Percentiles rank a stretch among this genome's conserved stretches.
Conservation (phyloP, 2,797 vertebrate species). For the Sandelia bainsii region DNA sequence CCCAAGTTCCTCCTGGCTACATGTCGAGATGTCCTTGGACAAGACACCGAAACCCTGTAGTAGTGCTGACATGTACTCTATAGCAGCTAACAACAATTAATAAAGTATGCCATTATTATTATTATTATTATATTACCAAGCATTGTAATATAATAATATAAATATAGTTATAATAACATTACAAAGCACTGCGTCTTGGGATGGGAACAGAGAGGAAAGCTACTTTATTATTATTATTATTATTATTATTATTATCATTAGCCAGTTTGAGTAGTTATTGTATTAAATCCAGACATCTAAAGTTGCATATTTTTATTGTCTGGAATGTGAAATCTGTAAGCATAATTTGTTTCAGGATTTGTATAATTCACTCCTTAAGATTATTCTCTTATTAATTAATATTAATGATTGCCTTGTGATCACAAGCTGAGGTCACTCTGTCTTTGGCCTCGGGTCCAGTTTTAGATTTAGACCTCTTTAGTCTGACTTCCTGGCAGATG, state of each 20-base stretch:
- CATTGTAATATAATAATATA: too few species aligned
- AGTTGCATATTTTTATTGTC: background rate
- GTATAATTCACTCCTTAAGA: background rate
- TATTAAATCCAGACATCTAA: slow-evolving; percentile 35
- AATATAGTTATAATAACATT: too few species aligned
- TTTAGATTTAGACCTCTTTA: slow-evolving; percentile 39
- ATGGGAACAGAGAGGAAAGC: too few species aligned
- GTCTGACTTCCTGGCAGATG: slow-evolving; percentile 62
- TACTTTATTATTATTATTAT: too few species aligned
- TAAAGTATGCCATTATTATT: too few species aligned
- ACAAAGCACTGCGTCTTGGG: too few species aligned
- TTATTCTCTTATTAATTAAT: background rate
- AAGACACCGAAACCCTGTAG: too few species aligned
- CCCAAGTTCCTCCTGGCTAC: too few species aligned
- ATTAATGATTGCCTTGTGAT: slow-evolving; percentile 3
- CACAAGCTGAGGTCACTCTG: slow-evolving; percentile 20
- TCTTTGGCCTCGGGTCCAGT: slow-evolving; percentile 47
- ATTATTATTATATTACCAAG: too few species aligned
- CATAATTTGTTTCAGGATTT: background rate
- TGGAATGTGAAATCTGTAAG: background rate
- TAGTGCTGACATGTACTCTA: too few species aligned
- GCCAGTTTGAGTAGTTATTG: slow-evolving; percentile 7
- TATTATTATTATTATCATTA: background rate
- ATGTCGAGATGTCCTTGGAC: too few species aligned
- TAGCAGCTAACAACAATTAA: too few species aligned